phyloP scores from a whole-genome alignment of 2,797 vertebrate species.

The Hydrolagus colliei region DNA sequence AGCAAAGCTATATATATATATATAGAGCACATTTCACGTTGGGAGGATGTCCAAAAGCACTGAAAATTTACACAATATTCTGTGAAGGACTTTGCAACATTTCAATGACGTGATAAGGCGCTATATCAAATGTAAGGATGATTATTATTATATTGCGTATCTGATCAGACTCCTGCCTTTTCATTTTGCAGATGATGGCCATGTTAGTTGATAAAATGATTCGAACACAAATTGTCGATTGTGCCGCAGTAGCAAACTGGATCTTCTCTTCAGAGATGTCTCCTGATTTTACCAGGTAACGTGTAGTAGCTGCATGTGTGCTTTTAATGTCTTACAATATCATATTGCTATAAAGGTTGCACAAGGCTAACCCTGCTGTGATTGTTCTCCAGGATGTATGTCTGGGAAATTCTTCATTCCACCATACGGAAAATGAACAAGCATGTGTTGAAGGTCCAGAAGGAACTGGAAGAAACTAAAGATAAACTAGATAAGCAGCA shows the following conservation, averaged over 20 bases:
- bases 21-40: too few species aligned
- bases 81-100: too few species aligned
- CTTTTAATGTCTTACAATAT: not conserved
- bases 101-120: too few species aligned
- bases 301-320: not conserved
- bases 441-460: slow-evolving; percentile 93
- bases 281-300: slow-evolving; percentile 88
- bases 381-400: slow-evolving; percentile 66
- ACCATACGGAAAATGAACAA: slow-evolving; percentile 98
- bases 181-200: slow-evolving; percentile 73
- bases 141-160: too few species aligned
- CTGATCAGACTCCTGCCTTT: slow-evolving; percentile 9
- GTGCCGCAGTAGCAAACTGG: slow-evolving; percentile 96
- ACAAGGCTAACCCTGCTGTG: not conserved
- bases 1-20: too few species aligned
- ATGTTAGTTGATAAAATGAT: slow-evolving; percentile 97
- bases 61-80: too few species aligned
- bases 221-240: slow-evolving; percentile 92
- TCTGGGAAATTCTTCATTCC: slow-evolving; percentile 95
- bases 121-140: too few species aligned
- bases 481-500: slow-evolving; percentile 90
- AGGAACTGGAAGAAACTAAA: slow-evolving; percentile 89
- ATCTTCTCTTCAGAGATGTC: slow-evolving; percentile 93
- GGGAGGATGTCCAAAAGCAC: too few species aligned
- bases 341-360: slow-evolving; percentile 33